Conservation (phyloP, 1,140 invertebrate species). For the Bombus confusus region DNA sequence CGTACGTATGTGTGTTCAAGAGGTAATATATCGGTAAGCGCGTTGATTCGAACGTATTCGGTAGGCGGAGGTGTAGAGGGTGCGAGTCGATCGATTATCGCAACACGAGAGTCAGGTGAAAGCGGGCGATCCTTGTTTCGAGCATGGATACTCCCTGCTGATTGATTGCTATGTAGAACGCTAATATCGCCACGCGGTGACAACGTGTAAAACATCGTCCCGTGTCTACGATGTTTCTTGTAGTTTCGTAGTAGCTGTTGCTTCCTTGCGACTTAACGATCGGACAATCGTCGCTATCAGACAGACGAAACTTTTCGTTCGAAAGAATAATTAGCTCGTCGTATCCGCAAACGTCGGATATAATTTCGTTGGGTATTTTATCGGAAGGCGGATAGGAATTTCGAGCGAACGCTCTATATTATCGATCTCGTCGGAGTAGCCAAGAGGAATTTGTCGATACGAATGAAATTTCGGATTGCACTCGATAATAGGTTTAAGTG, state of each 20-base stretch:
- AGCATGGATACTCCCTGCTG: constrained; percentile 13
- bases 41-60: constrained; percentile 39
- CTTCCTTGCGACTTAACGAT: not conserved
- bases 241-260: not conserved
- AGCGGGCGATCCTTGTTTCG: constrained; percentile 31
- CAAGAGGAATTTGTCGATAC: constrained; percentile 5
- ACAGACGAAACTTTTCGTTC: not conserved
- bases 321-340: not conserved
- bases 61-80: not conserved
- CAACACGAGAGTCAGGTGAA: constrained; percentile 36
- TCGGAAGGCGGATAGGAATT: constrained; percentile 3
- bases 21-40: constrained; percentile 11
- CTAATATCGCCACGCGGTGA: constrained; percentile 23
- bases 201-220: constrained; percentile 1
- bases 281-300: not conserved
- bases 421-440: not conserved
- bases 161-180: constrained; percentile 19
- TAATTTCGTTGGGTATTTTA: not conserved
- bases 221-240: not conserved
- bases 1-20: not conserved
- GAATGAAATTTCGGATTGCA: constrained; percentile 20
- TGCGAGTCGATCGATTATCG: constrained; percentile 51
- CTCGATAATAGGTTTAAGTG: constrained; percentile 23
- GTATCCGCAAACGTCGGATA: not conserved
- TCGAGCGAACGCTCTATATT: not conserved